Evolutionary conservation across 2,113 vertebrate species (phyloP).

Genomic region (Misgurnus anguillicaudatus): DNA sequence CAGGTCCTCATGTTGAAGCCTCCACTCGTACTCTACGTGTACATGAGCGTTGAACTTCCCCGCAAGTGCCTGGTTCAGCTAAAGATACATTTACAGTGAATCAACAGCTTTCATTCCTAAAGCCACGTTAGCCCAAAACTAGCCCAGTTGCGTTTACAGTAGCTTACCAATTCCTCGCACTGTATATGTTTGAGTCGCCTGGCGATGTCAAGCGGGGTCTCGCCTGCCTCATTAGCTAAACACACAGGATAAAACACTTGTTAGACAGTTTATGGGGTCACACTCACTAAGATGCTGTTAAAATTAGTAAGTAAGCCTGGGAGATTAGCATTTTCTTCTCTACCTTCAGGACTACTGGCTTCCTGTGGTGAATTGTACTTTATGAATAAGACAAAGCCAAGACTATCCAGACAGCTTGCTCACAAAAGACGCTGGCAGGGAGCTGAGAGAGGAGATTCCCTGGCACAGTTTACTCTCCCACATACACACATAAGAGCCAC

Average conservation of each 20-base stretch:
- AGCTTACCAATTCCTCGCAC: constrained; percentile 95
- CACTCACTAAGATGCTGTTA: not conserved
- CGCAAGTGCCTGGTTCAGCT: constrained; percentile 91
- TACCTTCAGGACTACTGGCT: not conserved
- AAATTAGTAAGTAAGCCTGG: not conserved
- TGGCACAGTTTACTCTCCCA: constrained; percentile 7
- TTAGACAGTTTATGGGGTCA: no score
- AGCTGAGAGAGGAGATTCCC: constrained; percentile 5
- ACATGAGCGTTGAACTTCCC: constrained; percentile 96
- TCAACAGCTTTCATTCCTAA: not conserved
- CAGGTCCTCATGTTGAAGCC: constrained; percentile 91
- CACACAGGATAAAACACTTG: constrained; percentile 37
- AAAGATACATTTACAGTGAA: constrained; percentile 30
- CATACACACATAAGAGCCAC: constrained; percentile 10
- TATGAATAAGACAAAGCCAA: constrained; percentile 9
- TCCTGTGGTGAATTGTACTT: not conserved
- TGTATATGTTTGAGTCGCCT: constrained; percentile 88
- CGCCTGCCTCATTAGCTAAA: constrained; percentile 92
- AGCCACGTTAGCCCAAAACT: no score
- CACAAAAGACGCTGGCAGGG: constrained; percentile 5
- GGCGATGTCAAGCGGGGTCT: constrained; percentile 94
- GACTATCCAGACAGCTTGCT: constrained; percentile 10
- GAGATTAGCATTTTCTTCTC: not conserved
- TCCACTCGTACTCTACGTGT: constrained; percentile 98
- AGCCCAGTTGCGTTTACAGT: not conserved